Evolutionary conservation across 92 coral and sea anemone species (phyloP), one percentile per base, ranked within the genome.

Genomic region (Heliopora coerulea): DNA sequence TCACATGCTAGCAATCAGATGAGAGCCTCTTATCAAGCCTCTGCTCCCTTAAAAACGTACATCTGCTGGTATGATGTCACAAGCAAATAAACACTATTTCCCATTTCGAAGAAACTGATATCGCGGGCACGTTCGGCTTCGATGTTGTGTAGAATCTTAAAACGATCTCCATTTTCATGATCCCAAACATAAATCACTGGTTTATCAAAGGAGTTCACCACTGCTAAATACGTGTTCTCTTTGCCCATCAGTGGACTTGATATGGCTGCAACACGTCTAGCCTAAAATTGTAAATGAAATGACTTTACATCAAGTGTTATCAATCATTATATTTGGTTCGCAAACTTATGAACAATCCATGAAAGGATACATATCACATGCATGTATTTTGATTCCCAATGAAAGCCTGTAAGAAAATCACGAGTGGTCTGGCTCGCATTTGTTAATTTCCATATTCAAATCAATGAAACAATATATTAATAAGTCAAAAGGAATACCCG

Each of bases 61-160:
- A 96, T 89, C 28, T 82, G 80, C 14, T 87, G 82, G 37, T 88
- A 96, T 23, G 97, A 87, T 24, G 97, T 85, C 21, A 92, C 86
- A 8, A 96, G 84, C 54, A 92, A 74, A 50, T 92, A 92, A 7
- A 92, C 89, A 8, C 59, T 81, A 54, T 80, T 88, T 14, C 89
- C 96, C 97, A 92, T 92, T 86, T 85, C 88, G 82, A 92, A 92
- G 72, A 92, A 92, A 56, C 79, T 88, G 92, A 92, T 89, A 83
- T 92, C 97, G 34, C 97, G 87, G 31, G 97, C 90, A 50, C 90
- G 74, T 32, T 46, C 75, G 8, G 96, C 82, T 4, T 89, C 84
- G 39, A 92, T 87, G 32, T 87, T 89, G 62, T 92, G 97, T 14
- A 92, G 86, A 59, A 89, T 83, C 44, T 87, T 89, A 21, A 92